Evolutionary conservation across 2,113 vertebrate species (phyloP).

Genomic region (Corydoras sp.): DNA sequence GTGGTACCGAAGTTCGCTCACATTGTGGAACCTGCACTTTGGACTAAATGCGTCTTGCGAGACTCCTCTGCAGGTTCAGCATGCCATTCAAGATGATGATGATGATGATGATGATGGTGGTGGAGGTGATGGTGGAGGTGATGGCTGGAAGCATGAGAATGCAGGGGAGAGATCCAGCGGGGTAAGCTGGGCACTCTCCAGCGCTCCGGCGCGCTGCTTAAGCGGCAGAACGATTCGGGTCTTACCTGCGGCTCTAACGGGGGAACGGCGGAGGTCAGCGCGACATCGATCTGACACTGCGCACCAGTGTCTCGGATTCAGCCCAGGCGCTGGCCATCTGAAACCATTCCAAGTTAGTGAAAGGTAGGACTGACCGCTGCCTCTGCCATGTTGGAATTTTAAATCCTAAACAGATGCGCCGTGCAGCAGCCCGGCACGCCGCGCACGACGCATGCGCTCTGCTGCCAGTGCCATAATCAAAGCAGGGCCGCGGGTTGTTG

Average conservation of each 20-base stretch:
- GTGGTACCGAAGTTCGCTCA: too few relatives aligned
- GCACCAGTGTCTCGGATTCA: slow-evolving; percentile 76
- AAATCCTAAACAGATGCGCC: slow-evolving; percentile 96
- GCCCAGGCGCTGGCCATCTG: slow-evolving; percentile 82
- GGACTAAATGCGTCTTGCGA: too few relatives aligned
- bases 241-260: slow-evolving; percentile 88
- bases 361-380: slow-evolving; percentile 90
- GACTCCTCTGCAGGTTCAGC: neutral
- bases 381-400: slow-evolving; percentile 99
- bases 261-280: slow-evolving; percentile 73
- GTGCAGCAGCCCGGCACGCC: slow-evolving; percentile 77
- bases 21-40: too few relatives aligned
- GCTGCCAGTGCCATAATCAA: slow-evolving; percentile 89
- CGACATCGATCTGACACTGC: slow-evolving; percentile 80
- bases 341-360: slow-evolving; percentile 93
- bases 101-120: neutral
- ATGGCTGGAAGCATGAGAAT: neutral
- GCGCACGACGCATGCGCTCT: slow-evolving; percentile 85
- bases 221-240: slow-evolving; percentile 44
- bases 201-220: slow-evolving; percentile 43
- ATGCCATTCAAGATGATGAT: neutral
- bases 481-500: slow-evolving; percentile 46
- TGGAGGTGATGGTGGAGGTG: slow-evolving; percentile 22
- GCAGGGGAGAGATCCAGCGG: slow-evolving; percentile 36
- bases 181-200: slow-evolving; percentile 37